Evolutionary conservation across 2,888 invertebrate species (phyloP).

Genomic region (Theretra japonica): DNA sequence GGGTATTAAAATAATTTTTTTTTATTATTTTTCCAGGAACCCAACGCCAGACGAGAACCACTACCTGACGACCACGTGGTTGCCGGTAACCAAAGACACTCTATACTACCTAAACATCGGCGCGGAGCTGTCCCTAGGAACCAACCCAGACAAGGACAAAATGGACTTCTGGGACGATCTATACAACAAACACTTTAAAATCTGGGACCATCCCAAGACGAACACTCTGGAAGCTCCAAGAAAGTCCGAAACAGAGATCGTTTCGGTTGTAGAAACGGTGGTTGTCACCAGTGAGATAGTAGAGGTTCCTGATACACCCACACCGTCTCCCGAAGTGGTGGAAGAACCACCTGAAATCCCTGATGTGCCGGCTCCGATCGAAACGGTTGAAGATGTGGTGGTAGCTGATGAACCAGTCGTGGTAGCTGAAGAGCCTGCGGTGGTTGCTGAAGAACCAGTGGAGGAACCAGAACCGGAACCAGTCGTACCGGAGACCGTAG

Average conservation of each 20-base stretch:
- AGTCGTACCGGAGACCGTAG: background rate
- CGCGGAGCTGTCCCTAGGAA: constrained; percentile 62
- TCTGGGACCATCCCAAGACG: constrained; percentile 66
- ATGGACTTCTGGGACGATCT: constrained; percentile 77
- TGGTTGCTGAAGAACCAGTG: constrained; percentile 13
- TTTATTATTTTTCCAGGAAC: constrained; percentile 59
- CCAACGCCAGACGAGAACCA: constrained; percentile 77
- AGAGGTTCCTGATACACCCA: background rate
- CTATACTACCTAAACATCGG: constrained; percentile 66
- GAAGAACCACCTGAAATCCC: background rate
- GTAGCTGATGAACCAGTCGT: background rate
- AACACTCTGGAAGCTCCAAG: constrained; percentile 46
- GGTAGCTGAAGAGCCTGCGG: constrained; percentile 4
- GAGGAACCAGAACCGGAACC: constrained; percentile 19
- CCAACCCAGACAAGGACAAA: constrained; percentile 68
- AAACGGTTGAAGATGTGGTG: background rate
- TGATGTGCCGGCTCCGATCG: constrained; percentile 8
- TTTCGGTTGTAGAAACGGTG: constrained; percentile 35
- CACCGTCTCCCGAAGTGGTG: constrained; percentile 1
- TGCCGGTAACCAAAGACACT: constrained; percentile 71
- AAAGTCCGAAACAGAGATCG: constrained; percentile 46
- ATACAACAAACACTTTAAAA: constrained; percentile 71
- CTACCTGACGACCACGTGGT: constrained; percentile 71
- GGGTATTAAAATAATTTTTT: background rate
- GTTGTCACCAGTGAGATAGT: constrained; percentile 29